phyloP scores from a whole-genome alignment of 2,113 vertebrate genomes.

The Rattus norvegicus region GRCr8 NC_086028.1:62598501-62599000 shows the following conservation, averaged over 20 bases:
- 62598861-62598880: neutral
- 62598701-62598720: too few relatives aligned
- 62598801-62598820: neutral
- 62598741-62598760: too few relatives aligned
- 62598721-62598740: too few relatives aligned
- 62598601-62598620: neutral
- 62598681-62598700: too few relatives aligned
- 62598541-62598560: neutral
- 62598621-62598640: neutral
- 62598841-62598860: neutral
- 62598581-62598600: neutral
- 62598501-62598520: neutral
- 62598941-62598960: neutral
- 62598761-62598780: too few relatives aligned
- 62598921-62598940: too few relatives aligned
- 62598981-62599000: too few relatives aligned
- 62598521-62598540: neutral
- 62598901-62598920: neutral
- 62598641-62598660: too few relatives aligned
- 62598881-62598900: neutral
- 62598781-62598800: neutral
- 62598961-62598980: neutral
- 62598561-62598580: neutral
- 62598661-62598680: too few relatives aligned
- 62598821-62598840: neutral